These are phyloP conservation scores for Drosophila obscura DNA, from an alignment of 1,140 invertebrate species.

Conservation along the genomic window DNA sequence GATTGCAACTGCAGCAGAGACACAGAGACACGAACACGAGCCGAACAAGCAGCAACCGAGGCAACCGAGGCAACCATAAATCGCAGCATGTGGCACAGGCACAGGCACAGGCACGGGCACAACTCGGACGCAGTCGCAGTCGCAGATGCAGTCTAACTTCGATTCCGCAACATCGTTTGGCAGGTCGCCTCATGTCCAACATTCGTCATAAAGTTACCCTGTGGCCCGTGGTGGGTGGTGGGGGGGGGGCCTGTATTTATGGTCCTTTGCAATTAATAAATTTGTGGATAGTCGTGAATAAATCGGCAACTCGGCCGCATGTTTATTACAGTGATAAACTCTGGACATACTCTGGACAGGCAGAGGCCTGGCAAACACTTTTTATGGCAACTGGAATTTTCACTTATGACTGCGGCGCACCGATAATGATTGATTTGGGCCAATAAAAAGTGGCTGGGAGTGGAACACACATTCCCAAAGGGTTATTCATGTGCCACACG, in stretches of 20 bases:
- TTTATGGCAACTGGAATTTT: constrained; percentile 29
- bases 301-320: constrained; percentile 47
- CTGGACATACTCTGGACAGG: neutral
- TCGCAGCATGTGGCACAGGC: constrained; percentile 49
- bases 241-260: constrained; percentile 47
- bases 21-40: neutral
- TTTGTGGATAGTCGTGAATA: constrained; percentile 70
- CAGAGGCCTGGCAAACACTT: neutral
- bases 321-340: constrained; percentile 43
- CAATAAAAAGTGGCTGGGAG: constrained; percentile 39
- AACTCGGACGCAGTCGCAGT: neutral
- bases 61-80: constrained; percentile 42
- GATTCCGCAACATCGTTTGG: too few relatives aligned
- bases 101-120: neutral
- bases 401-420: constrained; percentile 44
- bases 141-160: too few relatives aligned
- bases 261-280: constrained; percentile 76
- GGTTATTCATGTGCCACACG: constrained; percentile 51
- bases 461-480: constrained; percentile 36
- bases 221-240: too few relatives aligned
- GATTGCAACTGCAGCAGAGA: constrained; percentile 37
- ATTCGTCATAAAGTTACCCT: constrained; percentile 75
- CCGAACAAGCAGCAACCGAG: neutral
- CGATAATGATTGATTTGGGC: constrained; percentile 61
- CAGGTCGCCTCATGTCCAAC: constrained; percentile 13